These are phyloP conservation scores for Parasteatoda lunata DNA, from an alignment of 2,888 invertebrate genomes.

Conservation along the genomic window DNA sequence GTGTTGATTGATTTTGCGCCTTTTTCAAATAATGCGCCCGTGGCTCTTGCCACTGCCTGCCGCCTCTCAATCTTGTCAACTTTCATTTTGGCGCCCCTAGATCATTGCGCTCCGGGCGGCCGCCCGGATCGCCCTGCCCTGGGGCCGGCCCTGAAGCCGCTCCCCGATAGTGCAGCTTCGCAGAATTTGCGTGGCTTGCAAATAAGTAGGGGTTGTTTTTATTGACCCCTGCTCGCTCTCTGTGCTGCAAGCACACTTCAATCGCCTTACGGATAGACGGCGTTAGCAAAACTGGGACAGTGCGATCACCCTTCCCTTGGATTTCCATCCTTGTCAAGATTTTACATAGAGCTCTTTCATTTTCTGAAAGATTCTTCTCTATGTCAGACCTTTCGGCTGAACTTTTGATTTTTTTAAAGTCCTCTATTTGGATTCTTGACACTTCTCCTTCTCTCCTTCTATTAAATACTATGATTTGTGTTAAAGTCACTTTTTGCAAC, in stretches of 20 bases:
- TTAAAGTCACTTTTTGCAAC: neutral
- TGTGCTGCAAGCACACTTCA: neutral
- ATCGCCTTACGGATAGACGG: neutral
- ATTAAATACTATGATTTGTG: neutral
- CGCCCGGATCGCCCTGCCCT: too few species aligned
- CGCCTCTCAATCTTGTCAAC: too few species aligned
- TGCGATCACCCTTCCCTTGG: neutral
- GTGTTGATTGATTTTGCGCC: too few species aligned
- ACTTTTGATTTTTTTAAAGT: neutral
- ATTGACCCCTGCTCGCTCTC: neutral
- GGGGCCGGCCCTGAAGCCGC: too few species aligned
- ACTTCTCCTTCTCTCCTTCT: slow-evolving; percentile 4
- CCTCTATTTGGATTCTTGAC: neutral
- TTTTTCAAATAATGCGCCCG: too few species aligned
- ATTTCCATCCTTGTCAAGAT: neutral
- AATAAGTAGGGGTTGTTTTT: neutral
- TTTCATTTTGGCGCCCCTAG: too few species aligned
- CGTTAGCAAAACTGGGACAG: neutral
- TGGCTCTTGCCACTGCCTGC: too few species aligned
- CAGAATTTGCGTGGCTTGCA: neutral
- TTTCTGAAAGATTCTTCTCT: neutral
- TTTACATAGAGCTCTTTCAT: neutral
- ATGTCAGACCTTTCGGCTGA: neutral
- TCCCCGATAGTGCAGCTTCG: neutral
- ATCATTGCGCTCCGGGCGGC: too few species aligned